Conservation (phyloP, 2,888 invertebrate species). For the Crossocerus cetratus region DNA sequence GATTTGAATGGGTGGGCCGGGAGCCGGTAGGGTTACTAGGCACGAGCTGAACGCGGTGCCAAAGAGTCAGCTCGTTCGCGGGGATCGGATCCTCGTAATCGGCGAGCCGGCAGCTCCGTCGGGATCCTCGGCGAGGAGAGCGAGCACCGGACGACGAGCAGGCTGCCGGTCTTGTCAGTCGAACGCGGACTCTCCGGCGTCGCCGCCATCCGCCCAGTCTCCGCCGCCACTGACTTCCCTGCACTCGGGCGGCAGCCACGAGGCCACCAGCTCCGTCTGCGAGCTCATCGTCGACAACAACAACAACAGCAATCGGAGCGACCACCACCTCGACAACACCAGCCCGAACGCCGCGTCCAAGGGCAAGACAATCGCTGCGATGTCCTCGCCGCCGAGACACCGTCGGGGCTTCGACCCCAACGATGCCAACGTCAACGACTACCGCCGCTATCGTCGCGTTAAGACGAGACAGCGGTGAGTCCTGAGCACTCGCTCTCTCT, state of each 20-base stretch:
- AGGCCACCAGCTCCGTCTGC: constrained; percentile 8
- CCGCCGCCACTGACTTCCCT: constrained; percentile 57
- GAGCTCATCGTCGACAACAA: constrained; percentile 18
- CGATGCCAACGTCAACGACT: constrained; percentile 67
- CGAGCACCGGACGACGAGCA: not conserved
- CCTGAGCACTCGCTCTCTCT: constrained; percentile 10
- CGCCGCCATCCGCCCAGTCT: constrained; percentile 21
- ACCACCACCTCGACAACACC: constrained; percentile 26
- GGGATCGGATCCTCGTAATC: constrained; percentile 70
- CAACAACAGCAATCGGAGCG: constrained; percentile 34
- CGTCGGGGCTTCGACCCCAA: constrained; percentile 73
- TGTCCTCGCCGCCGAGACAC: constrained; percentile 73
- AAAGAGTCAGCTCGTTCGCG: constrained; percentile 70
- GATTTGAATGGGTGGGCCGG: constrained; percentile 75
- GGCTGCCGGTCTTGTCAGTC: not conserved
- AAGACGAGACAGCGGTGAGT: constrained; percentile 74
- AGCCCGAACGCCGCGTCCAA: constrained; percentile 54
- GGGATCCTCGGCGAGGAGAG: constrained; percentile 32
- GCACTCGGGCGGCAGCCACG: constrained; percentile 50
- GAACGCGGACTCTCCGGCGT: not conserved
- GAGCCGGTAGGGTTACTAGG: constrained; percentile 72
- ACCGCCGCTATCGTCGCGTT: constrained; percentile 71
- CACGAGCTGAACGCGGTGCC: constrained; percentile 75
- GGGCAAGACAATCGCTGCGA: constrained; percentile 59
- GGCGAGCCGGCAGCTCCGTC: constrained; percentile 63